These are phyloP conservation scores for Megalops atlanticus DNA, from an alignment of 2,113 vertebrate species.

Conservation along the genomic window DNA sequence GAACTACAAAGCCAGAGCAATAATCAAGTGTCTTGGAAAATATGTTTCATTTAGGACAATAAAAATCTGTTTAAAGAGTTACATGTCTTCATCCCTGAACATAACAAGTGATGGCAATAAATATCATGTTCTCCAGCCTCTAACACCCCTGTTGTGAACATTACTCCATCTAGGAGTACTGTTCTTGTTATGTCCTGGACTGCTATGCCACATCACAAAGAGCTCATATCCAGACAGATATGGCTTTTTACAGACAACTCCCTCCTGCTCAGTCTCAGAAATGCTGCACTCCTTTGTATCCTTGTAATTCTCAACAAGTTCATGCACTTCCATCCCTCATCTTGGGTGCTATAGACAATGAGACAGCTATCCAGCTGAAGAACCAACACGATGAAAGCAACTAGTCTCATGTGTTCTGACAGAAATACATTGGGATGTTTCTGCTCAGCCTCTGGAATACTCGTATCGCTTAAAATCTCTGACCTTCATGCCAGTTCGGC, in stretches of 20 bases:
- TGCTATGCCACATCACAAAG: no score
- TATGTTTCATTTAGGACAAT: no score
- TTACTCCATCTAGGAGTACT: not conserved
- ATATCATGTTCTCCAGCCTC: not conserved
- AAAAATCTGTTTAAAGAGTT: not conserved
- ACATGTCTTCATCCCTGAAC: not conserved
- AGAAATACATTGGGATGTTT: not conserved
- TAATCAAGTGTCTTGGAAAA: no score
- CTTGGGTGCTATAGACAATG: not conserved
- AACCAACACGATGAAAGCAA: not conserved
- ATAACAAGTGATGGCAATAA: not conserved
- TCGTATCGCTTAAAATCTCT: conserved; percentile 21
- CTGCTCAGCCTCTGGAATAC: not conserved
- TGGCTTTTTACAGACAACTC: not conserved
- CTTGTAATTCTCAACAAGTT: conserved; percentile 1
- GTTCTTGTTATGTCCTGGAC: not conserved
- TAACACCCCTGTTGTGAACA: not conserved
- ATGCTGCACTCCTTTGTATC: not conserved
- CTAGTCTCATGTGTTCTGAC: not conserved
- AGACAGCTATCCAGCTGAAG: not conserved
- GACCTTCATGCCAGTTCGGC: conserved; percentile 50
- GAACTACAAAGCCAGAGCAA: no score
- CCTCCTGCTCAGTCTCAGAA: not conserved
- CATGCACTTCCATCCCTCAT: not conserved
- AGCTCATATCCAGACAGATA: not conserved